A percentile compares a stretch with the other conserved stretches of the same genome.
These are phyloP conservation scores for Acrobasis suavella DNA, from an alignment of 2,888 invertebrate species.

Conservation along the genomic window DNA sequence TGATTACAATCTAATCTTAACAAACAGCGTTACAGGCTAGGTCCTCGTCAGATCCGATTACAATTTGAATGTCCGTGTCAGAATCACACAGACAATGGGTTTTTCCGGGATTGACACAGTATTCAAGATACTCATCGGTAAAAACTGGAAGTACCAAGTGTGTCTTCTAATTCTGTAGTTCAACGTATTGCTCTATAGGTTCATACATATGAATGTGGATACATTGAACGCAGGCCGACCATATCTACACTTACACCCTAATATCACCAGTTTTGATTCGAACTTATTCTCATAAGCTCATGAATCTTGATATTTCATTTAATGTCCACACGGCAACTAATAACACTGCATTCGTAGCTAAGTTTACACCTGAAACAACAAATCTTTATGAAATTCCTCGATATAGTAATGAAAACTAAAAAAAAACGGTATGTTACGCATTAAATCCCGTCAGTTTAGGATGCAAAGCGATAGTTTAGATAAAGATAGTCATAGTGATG, in stretches of 20 bases:
- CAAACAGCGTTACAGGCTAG: too few species aligned
- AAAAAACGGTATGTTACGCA: too few species aligned
- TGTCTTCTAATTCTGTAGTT: constrained; percentile 9
- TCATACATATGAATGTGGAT: constrained; percentile 16
- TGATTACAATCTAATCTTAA: too few species aligned
- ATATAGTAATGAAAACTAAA: too few species aligned
- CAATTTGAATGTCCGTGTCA: too few species aligned
- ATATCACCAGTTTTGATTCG: constrained; percentile 66
- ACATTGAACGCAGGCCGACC: constrained; percentile 44
- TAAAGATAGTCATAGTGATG: too few species aligned
- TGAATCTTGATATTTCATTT: constrained; percentile 57
- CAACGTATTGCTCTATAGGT: constrained; percentile 25
- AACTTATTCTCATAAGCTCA: constrained; percentile 74
- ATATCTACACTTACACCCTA: constrained; percentile 66
- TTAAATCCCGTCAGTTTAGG: too few species aligned
- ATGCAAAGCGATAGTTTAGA: too few species aligned
- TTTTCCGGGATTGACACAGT: neutral
- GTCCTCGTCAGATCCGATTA: too few species aligned
- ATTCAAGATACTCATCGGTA: neutral
- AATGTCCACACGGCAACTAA: constrained; percentile 54
- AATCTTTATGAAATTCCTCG: neutral
- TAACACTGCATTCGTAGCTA: constrained; percentile 40
- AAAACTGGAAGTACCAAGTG: constrained; percentile 14
- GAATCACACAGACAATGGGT: neutral
- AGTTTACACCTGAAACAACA: constrained; percentile 63